Conservation (phyloP, 1,140 invertebrate species). For the Doryteuthis pealeii region DNA sequence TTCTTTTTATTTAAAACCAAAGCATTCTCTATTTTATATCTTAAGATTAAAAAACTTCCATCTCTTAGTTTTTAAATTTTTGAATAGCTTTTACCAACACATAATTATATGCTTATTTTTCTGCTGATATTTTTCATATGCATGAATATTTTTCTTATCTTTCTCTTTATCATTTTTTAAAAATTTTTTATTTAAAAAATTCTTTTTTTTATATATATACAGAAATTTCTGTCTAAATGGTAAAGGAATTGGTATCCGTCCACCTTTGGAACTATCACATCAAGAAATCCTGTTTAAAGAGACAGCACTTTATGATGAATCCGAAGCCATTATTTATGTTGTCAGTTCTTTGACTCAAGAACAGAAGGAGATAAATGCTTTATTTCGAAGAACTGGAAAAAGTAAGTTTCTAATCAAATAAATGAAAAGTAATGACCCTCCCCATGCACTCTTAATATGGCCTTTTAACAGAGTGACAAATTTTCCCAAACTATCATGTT, state of each 20-base stretch:
- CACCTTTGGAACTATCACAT: constrained; percentile 57
- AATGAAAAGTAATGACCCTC: too few species aligned
- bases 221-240: constrained; percentile 58
- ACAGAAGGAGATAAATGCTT: constrained; percentile 58
- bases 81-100: too few species aligned
- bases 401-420: constrained; percentile 26
- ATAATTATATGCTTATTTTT: too few species aligned
- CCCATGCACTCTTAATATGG: too few species aligned
- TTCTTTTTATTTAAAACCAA: too few species aligned
- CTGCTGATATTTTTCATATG: too few species aligned
- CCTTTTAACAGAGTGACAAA: too few species aligned
- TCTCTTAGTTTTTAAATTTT: too few species aligned
- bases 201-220: constrained; percentile 3
- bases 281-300: constrained; percentile 56
- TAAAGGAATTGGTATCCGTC: constrained; percentile 57
- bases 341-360: constrained; percentile 53
- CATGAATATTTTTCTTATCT: not conserved
- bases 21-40: too few species aligned
- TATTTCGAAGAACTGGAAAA: constrained; percentile 57
- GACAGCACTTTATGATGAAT: constrained; percentile 55
- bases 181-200: not conserved
- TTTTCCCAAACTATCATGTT: too few species aligned
- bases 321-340: constrained; percentile 48
- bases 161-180: not conserved
- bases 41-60: too few species aligned